These are phyloP conservation scores for Ridgeia piscesae DNA, from an alignment of 1,140 invertebrate species.

Conservation along the genomic window DNA sequence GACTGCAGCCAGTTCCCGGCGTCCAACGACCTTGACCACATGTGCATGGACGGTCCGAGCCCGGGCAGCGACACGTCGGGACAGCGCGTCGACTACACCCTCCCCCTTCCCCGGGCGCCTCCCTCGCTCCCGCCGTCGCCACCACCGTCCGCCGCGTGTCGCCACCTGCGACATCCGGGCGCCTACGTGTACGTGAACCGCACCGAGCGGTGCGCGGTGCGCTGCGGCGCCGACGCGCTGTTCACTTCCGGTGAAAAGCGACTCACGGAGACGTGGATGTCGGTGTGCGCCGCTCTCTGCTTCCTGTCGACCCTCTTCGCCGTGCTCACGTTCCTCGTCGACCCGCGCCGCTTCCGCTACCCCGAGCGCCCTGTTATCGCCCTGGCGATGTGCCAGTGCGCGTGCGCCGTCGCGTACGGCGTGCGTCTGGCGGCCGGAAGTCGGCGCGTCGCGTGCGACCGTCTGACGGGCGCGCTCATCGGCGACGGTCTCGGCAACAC, in stretches of 20 bases:
- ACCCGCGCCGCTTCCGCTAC: conserved; percentile 85
- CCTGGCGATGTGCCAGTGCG: conserved; percentile 93
- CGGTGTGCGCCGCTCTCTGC: conserved; percentile 55
- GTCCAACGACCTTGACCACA: conserved; percentile 78
- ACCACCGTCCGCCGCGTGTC: background rate
- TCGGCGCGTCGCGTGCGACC: conserved; percentile 65
- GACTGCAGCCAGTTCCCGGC: conserved; percentile 87
- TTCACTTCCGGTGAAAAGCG: conserved; percentile 76
- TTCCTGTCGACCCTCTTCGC: conserved; percentile 56
- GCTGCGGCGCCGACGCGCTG: conserved; percentile 74
- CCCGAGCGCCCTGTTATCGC: conserved; percentile 98
- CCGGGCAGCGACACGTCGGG: conserved; percentile 43
- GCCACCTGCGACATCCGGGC: conserved; percentile 47
- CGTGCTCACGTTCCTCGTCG: conserved; percentile 59
- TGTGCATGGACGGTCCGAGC: conserved; percentile 89
- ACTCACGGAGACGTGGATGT: conserved; percentile 60
- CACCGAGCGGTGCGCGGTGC: conserved; percentile 74
- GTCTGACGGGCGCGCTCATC: conserved; percentile 64
- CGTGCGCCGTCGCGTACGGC: conserved; percentile 90
- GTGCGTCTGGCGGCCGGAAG: conserved; percentile 72
- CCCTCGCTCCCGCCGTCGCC: background rate
- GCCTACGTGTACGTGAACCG: conserved; percentile 74
- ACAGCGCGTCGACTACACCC: conserved; percentile 31
- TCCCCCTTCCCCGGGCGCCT: conserved; percentile 15
- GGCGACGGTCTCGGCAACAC: conserved; percentile 82